Evolutionary conservation across 2,113 vertebrate species (phyloP).

Genomic region (Pluvianellus socialis): DNA sequence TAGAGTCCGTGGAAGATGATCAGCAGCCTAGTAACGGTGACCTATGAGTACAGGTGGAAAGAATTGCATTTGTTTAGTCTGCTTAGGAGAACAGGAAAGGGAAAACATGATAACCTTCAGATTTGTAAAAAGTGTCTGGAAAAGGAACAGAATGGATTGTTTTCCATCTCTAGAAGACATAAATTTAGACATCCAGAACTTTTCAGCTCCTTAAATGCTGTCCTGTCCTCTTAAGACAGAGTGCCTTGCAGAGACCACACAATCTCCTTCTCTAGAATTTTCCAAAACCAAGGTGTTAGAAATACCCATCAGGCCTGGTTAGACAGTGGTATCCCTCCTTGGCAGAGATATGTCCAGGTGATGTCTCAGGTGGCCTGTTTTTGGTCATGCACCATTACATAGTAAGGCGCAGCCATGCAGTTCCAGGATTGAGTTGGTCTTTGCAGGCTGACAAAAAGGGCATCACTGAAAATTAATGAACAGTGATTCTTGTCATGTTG

Average conservation of each 20-base stretch:
- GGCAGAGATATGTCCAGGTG: neutral
- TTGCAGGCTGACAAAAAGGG: neutral
- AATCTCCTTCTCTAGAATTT: neutral
- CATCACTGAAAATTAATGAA: neutral
- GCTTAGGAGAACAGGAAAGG: neutral
- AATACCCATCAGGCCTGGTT: neutral
- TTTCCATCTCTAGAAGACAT: neutral
- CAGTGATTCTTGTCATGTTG: neutral
- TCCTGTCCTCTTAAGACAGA: neutral
- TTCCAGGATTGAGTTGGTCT: neutral
- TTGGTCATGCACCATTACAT: neutral
- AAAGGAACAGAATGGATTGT: neutral
- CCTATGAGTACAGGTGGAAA: neutral
- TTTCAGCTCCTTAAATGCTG: neutral
- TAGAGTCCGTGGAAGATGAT: neutral
- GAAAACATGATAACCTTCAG: neutral
- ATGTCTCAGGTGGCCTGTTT: neutral
- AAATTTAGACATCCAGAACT: neutral
- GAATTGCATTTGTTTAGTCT: conserved; percentile 11
- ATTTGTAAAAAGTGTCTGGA: neutral
- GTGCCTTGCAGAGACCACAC: neutral
- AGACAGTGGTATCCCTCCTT: neutral
- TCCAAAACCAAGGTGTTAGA: neutral
- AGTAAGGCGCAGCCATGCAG: neutral
- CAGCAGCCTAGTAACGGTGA: neutral